phyloP scores from a whole-genome alignment of 1,140 invertebrate genomes.

The Drosophila rufa region DNA sequence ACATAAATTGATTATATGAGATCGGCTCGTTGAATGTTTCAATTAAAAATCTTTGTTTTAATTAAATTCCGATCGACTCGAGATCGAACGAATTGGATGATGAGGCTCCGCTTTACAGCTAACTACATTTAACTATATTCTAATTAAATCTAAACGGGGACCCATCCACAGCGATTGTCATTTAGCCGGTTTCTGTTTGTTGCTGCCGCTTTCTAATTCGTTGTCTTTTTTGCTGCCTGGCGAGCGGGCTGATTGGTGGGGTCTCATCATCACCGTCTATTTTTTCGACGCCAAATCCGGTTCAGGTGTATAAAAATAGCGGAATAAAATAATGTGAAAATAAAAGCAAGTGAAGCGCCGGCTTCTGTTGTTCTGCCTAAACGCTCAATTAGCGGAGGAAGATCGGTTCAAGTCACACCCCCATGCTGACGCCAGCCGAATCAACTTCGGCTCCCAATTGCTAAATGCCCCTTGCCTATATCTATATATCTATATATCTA shows the following conservation, averaged over 20 bases:
- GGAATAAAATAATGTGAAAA: constrained; percentile 31
- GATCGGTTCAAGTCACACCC: constrained; percentile 21
- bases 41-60: constrained; percentile 21
- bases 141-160: constrained; percentile 46
- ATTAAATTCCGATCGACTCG: constrained; percentile 1
- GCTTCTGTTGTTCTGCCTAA: constrained; percentile 37
- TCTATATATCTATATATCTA: constrained; percentile 1
- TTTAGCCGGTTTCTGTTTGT: constrained; percentile 66
- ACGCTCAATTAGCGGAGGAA: constrained; percentile 48
- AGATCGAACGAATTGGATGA: constrained; percentile 3
- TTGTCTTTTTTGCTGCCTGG: constrained; percentile 6
- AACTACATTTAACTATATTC: constrained; percentile 52
- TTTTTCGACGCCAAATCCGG: constrained; percentile 52
- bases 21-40: background rate
- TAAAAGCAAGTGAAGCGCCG: constrained; percentile 28
- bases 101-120: background rate
- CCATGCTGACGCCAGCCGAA: constrained; percentile 48
- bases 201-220: constrained; percentile 23
- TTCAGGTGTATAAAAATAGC: constrained; percentile 44
- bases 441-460: constrained; percentile 27
- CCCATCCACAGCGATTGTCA: constrained; percentile 60
- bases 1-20: constrained; percentile 31
- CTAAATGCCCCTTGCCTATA: constrained; percentile 5
- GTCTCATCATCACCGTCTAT: constrained; percentile 41
- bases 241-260: constrained; percentile 21